Base-by-base conservation (phyloP, 2,888 invertebrate genomes). In the Deroplatys truncata region DNA sequence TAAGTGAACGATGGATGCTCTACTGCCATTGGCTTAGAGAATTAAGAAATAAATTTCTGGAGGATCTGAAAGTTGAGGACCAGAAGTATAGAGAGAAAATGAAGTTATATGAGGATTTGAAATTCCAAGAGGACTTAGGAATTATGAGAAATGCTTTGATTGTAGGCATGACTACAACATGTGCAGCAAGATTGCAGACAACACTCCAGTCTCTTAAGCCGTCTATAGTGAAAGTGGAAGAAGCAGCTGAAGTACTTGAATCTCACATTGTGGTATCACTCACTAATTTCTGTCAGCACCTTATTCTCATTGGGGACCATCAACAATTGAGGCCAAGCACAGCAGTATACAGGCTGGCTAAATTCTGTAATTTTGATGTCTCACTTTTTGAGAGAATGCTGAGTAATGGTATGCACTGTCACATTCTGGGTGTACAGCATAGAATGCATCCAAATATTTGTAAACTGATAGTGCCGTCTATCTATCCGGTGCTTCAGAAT, bases 301-400 rank as follows among this genome's bases (percentile, higher is more conserved):
- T 98, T 0, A 97, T 98, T 92, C 94, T 98, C n/a, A 97, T 98
- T 91, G 98, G 98, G 85, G 98, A 98, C 93, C 98, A 98, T 92
- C 95, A 97, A 92, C 98, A 98, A 92, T 94, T 98, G 0, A 94
- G 96, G 56, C 98, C 98, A 0, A 95, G 95, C 31, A 95, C 96
- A 0, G 95, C 96, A 0, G 96, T 96, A 89, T 96, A 96, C 93
- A 94, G 94, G 86, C 93, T 98, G 89, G 96, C 96, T 1, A 95
- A 93, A 92, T 93, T 95, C 82, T 97, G 95, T 92, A 95, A 96
- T 84, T 93, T 98, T 90, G 97, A 97, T 90, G 94, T 97, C 86
- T 98, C 98, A 0, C 94, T 98, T 10, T 98, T 98, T 93, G 98
- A 98, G 92, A 94, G 98, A 16, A 95, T 98, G 95, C 94, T 98